phyloP scores from a whole-genome alignment of 2,888 invertebrate genomes.

The Phasia obesa region DNA sequence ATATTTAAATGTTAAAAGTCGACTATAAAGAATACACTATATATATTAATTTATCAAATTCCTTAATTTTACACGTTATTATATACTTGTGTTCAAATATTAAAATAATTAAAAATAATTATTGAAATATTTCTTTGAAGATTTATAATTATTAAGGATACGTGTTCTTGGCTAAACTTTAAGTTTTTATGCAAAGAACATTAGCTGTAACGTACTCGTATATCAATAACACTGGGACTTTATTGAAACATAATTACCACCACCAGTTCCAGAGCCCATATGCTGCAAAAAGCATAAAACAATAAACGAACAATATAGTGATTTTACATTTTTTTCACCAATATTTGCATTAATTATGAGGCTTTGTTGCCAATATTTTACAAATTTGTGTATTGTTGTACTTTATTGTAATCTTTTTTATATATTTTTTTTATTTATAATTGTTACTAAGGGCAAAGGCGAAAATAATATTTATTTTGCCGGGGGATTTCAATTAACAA shows the following conservation, averaged over 20 bases:
- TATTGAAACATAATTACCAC: slow-evolving; percentile 4
- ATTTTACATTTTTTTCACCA: slow-evolving; percentile 37
- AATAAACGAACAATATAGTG: background rate
- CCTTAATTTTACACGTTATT: background rate
- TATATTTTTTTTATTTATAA: background rate
- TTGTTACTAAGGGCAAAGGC: slow-evolving; percentile 13
- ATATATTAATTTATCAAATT: background rate
- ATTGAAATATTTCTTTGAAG: no score
- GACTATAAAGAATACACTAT: background rate
- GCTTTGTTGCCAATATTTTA: slow-evolving; percentile 62
- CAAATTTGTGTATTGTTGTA: slow-evolving; percentile 41
- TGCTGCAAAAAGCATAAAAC: background rate
- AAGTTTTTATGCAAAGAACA: background rate
- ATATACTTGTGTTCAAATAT: background rate
- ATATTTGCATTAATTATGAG: slow-evolving; percentile 63
- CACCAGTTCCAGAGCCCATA: background rate
- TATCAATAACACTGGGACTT: background rate
- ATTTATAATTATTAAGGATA: background rate
- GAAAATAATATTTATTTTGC: slow-evolving; percentile 25
- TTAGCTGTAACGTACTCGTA: background rate
- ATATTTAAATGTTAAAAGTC: background rate
- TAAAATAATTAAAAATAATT: no score
- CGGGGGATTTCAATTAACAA: slow-evolving; percentile 31
- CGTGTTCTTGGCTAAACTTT: background rate
- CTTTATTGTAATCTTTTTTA: background rate